A percentile compares a stretch with the other conserved stretches of the same genome.
Conservation (phyloP, 2,113 vertebrate species). For the Bubalus kerabau region DNA sequence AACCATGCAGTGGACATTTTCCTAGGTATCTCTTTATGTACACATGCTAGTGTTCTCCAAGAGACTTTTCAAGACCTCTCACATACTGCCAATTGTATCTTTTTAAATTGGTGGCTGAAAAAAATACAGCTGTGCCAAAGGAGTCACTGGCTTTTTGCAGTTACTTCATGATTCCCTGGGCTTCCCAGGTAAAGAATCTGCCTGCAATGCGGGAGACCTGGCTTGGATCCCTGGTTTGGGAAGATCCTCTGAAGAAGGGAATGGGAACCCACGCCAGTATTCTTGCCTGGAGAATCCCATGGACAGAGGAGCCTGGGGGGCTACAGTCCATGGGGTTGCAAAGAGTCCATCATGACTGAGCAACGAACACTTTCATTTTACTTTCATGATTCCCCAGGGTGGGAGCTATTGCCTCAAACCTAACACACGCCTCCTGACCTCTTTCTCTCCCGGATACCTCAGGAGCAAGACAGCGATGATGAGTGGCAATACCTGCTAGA, state of each 20-base stretch:
- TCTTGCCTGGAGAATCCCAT: background rate
- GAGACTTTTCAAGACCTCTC: background rate
- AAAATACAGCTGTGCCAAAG: background rate
- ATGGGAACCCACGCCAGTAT: background rate
- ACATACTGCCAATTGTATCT: background rate
- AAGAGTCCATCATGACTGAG: background rate
- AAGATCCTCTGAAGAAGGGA: background rate
- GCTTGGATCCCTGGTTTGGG: background rate
- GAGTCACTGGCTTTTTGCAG: background rate
- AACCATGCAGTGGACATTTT: background rate
- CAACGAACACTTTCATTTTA: background rate
- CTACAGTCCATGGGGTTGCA: background rate
- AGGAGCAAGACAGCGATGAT: constrained; percentile 85
- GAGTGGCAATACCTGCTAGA: constrained; percentile 85
- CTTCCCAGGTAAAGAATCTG: background rate
- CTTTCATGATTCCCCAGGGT: background rate
- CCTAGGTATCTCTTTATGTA: background rate
- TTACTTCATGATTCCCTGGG: background rate
- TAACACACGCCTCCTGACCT: background rate
- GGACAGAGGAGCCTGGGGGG: background rate
- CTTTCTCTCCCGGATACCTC: background rate
- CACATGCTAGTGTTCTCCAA: background rate
- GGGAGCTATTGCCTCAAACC: background rate
- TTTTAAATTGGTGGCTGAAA: background rate
- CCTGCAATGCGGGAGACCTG: background rate